Percentiles rank a stretch among this genome's conserved stretches.
Conservation (phyloP, 1,140 invertebrate genomes). For the Drosophila orena region DNA sequence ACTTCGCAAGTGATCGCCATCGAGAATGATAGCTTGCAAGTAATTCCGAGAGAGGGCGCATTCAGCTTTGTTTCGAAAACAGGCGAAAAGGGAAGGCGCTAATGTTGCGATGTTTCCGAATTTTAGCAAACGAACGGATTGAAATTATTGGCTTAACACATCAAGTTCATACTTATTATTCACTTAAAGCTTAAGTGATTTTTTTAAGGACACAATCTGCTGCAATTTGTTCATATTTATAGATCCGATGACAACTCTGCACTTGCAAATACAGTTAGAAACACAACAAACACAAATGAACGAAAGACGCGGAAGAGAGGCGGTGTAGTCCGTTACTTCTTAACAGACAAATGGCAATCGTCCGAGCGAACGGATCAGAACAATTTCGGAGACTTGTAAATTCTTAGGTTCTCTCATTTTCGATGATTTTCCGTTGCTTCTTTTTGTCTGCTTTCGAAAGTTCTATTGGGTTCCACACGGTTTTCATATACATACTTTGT, state of each 20-base stretch:
- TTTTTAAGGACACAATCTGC: too few relatives aligned
- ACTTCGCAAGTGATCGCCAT: neutral
- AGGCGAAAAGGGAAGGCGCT: neutral
- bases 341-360: constrained; percentile 32
- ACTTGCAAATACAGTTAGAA: neutral
- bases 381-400: neutral
- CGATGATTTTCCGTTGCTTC: constrained; percentile 15
- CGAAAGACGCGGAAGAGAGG: too few relatives aligned
- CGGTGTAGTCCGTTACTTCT: constrained; percentile 3
- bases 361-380: constrained; percentile 11
- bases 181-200: too few relatives aligned
- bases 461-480: constrained; percentile 8
- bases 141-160: too few relatives aligned
- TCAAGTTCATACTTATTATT: too few relatives aligned
- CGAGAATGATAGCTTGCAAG: neutral
- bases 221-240: neutral
- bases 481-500: neutral
- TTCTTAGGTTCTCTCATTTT: constrained; percentile 1
- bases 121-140: too few relatives aligned
- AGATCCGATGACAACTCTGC: neutral
- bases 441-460: constrained; percentile 11
- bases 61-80: neutral
- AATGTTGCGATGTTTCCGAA: too few relatives aligned
- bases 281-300: too few relatives aligned
- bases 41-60: constrained; percentile 6